Percentiles rank a stretch among this genome's conserved stretches.
Conservation (phyloP, 2,113 vertebrate species). For the Taurulus bubalis region DNA sequence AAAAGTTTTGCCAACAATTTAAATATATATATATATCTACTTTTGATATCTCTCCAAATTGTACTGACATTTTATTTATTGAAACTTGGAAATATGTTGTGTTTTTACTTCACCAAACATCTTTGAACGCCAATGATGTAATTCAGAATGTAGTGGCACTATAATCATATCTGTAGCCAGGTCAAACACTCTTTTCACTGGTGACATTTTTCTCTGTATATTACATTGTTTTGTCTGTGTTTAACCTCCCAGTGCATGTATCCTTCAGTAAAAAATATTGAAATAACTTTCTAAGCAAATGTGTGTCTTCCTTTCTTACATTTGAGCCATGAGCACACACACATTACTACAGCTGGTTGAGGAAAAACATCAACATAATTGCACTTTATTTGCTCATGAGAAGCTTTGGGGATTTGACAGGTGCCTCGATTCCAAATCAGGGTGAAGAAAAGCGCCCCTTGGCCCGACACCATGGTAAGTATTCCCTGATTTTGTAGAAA, state of each 20-base stretch:
- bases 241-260: constrained; percentile 78
- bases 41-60: constrained; percentile 22
- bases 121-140: constrained; percentile 24
- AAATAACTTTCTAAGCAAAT: constrained; percentile 49
- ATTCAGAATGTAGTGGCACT: constrained; percentile 28
- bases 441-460: constrained; percentile 70
- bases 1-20: constrained; percentile 9
- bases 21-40: neutral
- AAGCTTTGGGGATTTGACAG: constrained; percentile 50
- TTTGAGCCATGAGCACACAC: neutral
- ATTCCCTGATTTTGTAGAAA: neutral
- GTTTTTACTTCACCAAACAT: constrained; percentile 18
- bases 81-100: constrained; percentile 54
- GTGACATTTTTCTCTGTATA: constrained; percentile 78
- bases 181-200: constrained; percentile 76
- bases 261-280: constrained; percentile 76
- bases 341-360: neutral
- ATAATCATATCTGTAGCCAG: constrained; percentile 31
- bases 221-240: constrained; percentile 58
- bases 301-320: constrained; percentile 66
- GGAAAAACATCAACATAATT: neutral
- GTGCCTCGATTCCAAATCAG: constrained; percentile 45
- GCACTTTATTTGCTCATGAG: constrained; percentile 24
- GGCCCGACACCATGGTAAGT: constrained; percentile 72
- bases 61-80: constrained; percentile 79